Conservation (phyloP, 2,888 invertebrate species). For the Craniophora ligustri region DNA sequence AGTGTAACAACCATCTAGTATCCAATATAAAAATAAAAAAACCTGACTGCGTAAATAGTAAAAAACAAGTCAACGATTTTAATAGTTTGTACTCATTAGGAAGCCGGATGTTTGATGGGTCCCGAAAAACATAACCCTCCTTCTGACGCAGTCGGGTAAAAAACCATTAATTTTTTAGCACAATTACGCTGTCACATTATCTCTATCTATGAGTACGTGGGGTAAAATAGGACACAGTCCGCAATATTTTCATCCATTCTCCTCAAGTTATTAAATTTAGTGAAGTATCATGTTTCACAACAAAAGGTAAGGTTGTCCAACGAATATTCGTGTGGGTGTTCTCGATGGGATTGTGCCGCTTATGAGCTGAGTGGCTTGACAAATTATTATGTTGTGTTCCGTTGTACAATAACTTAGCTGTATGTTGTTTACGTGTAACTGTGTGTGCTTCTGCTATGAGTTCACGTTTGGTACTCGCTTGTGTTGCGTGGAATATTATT, state of each 20-base stretch:
- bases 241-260: constrained; percentile 3
- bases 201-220: too few relatives aligned
- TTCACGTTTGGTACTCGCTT: background rate
- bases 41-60: too few relatives aligned
- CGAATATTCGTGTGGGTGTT: constrained; percentile 16
- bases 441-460: background rate
- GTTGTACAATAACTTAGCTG: background rate
- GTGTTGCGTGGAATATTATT: too few relatives aligned
- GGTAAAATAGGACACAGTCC: background rate
- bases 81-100: too few relatives aligned
- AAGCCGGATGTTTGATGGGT: too few relatives aligned
- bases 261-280: constrained; percentile 20
- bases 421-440: background rate
- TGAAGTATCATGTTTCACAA: constrained; percentile 12
- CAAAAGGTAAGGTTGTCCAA: constrained; percentile 18
- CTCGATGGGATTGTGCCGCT: constrained; percentile 2
- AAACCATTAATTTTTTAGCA: background rate
- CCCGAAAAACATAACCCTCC: too few relatives aligned
- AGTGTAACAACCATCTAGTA: too few relatives aligned
- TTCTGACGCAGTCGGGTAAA: background rate
- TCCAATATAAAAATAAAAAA: too few relatives aligned
- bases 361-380: constrained; percentile 4
- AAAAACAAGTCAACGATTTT: too few relatives aligned
- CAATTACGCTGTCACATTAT: background rate
- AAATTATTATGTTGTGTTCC: constrained; percentile 12